Conservation (phyloP, 2,888 invertebrate species). For the Crioceris asparagi region DNA sequence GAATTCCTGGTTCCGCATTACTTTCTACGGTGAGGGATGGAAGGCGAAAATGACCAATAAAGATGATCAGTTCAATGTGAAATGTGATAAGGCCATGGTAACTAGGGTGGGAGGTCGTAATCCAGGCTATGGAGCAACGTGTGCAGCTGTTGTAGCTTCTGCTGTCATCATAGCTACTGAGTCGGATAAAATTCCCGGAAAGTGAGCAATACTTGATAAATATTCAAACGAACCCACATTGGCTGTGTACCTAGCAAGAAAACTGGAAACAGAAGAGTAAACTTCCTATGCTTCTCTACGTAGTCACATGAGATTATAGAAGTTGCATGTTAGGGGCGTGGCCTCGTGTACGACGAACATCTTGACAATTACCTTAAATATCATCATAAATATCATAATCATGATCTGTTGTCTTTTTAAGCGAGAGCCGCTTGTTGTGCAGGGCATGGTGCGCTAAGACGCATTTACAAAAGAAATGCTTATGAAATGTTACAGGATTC, state of each 20-base stretch:
- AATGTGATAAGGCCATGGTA: conserved; percentile 49
- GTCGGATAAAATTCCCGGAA: conserved; percentile 57
- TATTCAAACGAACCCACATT: background rate
- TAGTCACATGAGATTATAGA: background rate
- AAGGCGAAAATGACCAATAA: conserved; percentile 46
- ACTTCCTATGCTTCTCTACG: background rate
- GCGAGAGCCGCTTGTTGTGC: no score
- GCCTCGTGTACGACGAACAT: no score
- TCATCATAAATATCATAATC: no score
- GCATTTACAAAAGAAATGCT: no score
- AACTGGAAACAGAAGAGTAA: no score
- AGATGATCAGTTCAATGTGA: conserved; percentile 44
- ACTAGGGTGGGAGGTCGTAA: conserved; percentile 57
- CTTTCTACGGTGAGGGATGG: conserved; percentile 75
- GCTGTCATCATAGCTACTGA: conserved; percentile 70
- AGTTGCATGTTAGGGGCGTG: background rate
- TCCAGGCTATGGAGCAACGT: conserved; percentile 78
- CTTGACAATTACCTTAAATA: no score
- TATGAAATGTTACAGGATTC: no score
- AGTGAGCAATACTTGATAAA: conserved; percentile 35
- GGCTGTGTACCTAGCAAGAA: no score
- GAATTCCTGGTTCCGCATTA: conserved; percentile 52
- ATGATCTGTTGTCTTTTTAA: no score
- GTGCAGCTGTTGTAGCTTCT: conserved; percentile 57
- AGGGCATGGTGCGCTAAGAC: no score